Evolutionary conservation across 1,140 invertebrate species (phyloP).

Genomic region (Ptiloglossa arizonensis): DNA sequence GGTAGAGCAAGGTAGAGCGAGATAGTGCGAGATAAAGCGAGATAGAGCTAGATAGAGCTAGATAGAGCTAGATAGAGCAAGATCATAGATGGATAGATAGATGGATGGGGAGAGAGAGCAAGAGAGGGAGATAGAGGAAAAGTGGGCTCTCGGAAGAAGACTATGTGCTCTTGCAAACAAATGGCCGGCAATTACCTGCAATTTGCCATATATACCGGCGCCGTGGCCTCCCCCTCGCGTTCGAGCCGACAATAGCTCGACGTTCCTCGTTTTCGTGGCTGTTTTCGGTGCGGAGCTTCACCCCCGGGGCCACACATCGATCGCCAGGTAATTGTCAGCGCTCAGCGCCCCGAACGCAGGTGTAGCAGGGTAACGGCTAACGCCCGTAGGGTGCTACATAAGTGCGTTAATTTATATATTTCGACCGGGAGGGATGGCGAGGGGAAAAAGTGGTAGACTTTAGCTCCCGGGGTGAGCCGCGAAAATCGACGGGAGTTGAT

Average conservation of each 20-base stretch:
- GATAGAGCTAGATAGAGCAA: no score
- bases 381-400: constrained; percentile 71
- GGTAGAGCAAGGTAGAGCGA: no score
- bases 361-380: constrained; percentile 70
- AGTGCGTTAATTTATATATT: constrained; percentile 77
- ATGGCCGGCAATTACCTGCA: constrained; percentile 79
- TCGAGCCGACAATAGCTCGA: constrained; percentile 67
- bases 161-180: constrained; percentile 77
- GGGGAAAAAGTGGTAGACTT: constrained; percentile 24
- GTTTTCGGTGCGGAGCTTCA: constrained; percentile 69
- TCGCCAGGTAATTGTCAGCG: constrained; percentile 80
- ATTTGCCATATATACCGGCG: constrained; percentile 71
- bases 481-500: constrained; percentile 34
- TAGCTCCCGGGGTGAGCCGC: constrained; percentile 33
- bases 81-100: constrained; percentile 46
- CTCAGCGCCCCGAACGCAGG: constrained; percentile 76
- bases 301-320: constrained; percentile 78
- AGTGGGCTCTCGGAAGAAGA: constrained; percentile 20
- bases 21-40: no score
- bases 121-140: constrained; percentile 26
- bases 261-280: constrained; percentile 68
- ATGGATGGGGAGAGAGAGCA: constrained; percentile 13
- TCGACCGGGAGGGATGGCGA: constrained; percentile 51
- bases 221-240: constrained; percentile 35
- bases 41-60: no score